Evolutionary conservation across 2,113 vertebrate species (phyloP), one percentile per base, ranked within the genome.

Genomic region (Seriola quinqueradiata): DNA sequence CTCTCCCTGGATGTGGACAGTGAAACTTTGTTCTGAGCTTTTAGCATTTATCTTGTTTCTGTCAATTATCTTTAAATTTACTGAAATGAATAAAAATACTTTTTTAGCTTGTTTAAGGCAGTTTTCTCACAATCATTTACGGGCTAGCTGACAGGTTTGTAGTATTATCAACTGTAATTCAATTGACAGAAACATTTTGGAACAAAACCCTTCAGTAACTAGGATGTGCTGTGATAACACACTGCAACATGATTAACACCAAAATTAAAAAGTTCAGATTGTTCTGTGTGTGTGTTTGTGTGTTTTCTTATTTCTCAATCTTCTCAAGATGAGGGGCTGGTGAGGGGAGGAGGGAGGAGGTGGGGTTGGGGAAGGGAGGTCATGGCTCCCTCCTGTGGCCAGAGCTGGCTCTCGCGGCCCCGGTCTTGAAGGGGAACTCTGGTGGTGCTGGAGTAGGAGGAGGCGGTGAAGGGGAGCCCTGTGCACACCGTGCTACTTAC

Each of bases 401-500:
- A 79, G 78, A 83, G 36, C 65, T 81, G 91, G 84, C 85, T 81
- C 89, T 83, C 40, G 80, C 68, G 83, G 88, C 79, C 78, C 77
- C 70, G 61, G 67, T 87, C 84, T 89, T 80, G 82, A 72, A 73
- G 71, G 77, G 70, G 73, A 25, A 73, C 75, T 69, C 79, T 77
- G 85, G 52, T 67, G 91, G 50, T 81, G 84, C 66, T 85, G 85
- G 55, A 89, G 90, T 63, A 83, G 90, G 34, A 90, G 83, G 70
- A 81, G 84, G 87, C 83, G 75, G 85, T 80, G 88, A 90, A 79
- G 71, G 81, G 85, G 64, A 84, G 69, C 89, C 78, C 88, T 88
- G 80, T 88, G 83, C 88, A 83, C 86, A 82, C 28, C 66, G 40
- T 69, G 77, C 79, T 94, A 94, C 97, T 97, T 96, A 99, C 97